Conservation (phyloP, 2,797 vertebrate species). For the Toxotes lorentzi region DNA sequence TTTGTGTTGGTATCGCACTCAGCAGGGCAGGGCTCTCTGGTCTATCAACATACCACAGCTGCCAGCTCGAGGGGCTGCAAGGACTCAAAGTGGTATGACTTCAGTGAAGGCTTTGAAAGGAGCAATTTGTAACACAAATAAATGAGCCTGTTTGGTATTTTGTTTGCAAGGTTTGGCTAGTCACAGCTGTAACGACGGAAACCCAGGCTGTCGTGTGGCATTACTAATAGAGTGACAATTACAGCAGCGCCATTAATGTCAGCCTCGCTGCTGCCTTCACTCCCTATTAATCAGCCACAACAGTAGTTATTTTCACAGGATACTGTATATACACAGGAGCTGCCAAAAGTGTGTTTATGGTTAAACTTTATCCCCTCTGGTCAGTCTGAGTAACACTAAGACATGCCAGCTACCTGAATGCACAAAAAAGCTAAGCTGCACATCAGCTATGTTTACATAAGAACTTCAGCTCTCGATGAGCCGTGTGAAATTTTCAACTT, state of each 20-base stretch:
- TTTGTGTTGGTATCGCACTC: slow-evolving; percentile 58
- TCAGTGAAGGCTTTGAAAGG: slow-evolving; percentile 81
- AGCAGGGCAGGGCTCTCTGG: slow-evolving; percentile 67
- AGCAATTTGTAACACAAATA: slow-evolving; percentile 86
- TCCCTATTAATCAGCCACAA: slow-evolving; percentile 82
- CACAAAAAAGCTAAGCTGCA: slow-evolving; percentile 39
- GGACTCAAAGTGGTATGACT: slow-evolving; percentile 76
- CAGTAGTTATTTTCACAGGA: slow-evolving; percentile 80
- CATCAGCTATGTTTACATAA: slow-evolving; percentile 56
- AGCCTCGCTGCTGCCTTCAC: slow-evolving; percentile 76
- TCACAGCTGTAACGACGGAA: slow-evolving; percentile 83
- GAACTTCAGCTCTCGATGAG: slow-evolving; percentile 43
- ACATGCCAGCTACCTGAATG: slow-evolving; percentile 55
- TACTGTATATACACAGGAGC: slow-evolving; percentile 76
- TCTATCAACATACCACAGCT: slow-evolving; percentile 74
- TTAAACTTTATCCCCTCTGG: slow-evolving; percentile 75
- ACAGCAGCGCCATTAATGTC: slow-evolving; percentile 83
- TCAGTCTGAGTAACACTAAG: slow-evolving; percentile 67
- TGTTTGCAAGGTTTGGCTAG: slow-evolving; percentile 81
- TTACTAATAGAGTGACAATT: slow-evolving; percentile 88
- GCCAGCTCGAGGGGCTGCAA: slow-evolving; percentile 74
- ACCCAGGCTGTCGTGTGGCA: slow-evolving; percentile 82
- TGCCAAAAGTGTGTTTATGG: slow-evolving; percentile 82
- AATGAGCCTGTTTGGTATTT: slow-evolving; percentile 84
- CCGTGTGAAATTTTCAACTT: slow-evolving; percentile 48